Evolutionary conservation across 2,888 invertebrate species (phyloP), one percentile per base, ranked within the genome.

Genomic region (Ennomos fuscantarius): DNA sequence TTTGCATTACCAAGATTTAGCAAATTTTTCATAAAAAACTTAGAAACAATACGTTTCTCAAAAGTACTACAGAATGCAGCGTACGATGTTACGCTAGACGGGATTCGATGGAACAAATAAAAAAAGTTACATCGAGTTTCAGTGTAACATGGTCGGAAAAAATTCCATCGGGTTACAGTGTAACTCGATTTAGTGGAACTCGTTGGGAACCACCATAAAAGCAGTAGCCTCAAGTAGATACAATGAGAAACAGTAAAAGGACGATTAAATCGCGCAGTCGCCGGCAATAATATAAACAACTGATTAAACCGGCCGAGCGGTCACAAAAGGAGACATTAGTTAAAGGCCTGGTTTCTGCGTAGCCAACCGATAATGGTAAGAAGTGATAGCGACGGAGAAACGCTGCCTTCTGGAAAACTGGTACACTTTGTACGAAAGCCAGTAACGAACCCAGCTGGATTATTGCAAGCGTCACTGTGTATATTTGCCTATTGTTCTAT

Each of bases 291-390:
- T 89, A 89, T 90, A 90, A 89, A 87, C 89, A 89, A 89, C 88
- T 86, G 89, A 90, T 90, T 89, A 88, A 85, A 84, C 81, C 78
- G 82, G 80, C 79, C 72, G 59, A 62, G 74, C 78, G 84, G 84
- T 87, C 84, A 88, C 89, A 90, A 90, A 89, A 89, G 89, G 87
- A 89, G 87, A 89, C 89, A 90, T 89, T 87, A 89, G 86, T 87
- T 87, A 88, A 82, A 82, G 79, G 73, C 64, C 64, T 69, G 68
- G 69, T 77, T 70, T 73, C 73, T 74, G 80, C 80, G 83, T 86
- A 83, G 78, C 77, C 66, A 80, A 82, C 81, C 81, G 84, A 88
- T 89, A 89, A 84, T 84, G 74, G 84, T 83, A 86, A 85, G 85
- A 88, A 87, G 81, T 80, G 88, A 89, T 88, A 89, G 80, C 78